A percentile compares a stretch with the other conserved stretches of the same genome.
Evolutionary conservation across 2,888 invertebrate genomes (phyloP).

Genomic region (Limnephilus rhombicus): DNA sequence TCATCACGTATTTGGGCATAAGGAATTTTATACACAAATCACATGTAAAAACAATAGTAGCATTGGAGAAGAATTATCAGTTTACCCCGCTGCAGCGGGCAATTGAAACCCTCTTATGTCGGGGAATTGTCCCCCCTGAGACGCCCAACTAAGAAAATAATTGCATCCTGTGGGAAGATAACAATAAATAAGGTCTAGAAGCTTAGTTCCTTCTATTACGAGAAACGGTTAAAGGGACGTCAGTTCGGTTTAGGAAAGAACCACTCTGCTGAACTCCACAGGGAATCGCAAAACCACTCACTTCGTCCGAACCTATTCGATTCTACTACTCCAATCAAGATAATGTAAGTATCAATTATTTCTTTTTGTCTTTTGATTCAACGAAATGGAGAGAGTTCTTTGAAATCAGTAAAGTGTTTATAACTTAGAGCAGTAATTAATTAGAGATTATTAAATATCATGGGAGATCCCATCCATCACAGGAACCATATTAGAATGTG

Average conservation of each 20-base stretch:
- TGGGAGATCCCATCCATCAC: no score
- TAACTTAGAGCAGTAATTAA: not conserved
- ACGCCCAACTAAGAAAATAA: conserved; percentile 36
- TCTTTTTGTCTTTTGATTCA: not conserved
- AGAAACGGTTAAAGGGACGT: not conserved
- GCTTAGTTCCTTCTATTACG: conserved; percentile 48
- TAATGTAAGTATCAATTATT: not conserved
- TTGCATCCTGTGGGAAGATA: conserved; percentile 28
- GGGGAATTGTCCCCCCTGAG: not conserved
- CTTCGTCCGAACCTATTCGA: not conserved
- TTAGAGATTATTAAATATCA: not conserved
- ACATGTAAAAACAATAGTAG: not conserved
- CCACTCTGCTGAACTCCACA: not conserved
- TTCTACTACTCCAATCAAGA: not conserved
- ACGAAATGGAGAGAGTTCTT: not conserved
- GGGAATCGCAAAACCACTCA: not conserved
- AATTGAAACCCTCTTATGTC: conserved; percentile 7
- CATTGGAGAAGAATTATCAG: not conserved
- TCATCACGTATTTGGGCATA: not conserved
- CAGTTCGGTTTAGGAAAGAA: not conserved
- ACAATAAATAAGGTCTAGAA: conserved; percentile 50
- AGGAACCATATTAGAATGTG: no score
- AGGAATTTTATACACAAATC: not conserved
- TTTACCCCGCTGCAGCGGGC: not conserved
- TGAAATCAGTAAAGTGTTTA: not conserved